Evolutionary conservation across 2,888 invertebrate species (phyloP).

Genomic region (Neelides folsomi): DNA sequence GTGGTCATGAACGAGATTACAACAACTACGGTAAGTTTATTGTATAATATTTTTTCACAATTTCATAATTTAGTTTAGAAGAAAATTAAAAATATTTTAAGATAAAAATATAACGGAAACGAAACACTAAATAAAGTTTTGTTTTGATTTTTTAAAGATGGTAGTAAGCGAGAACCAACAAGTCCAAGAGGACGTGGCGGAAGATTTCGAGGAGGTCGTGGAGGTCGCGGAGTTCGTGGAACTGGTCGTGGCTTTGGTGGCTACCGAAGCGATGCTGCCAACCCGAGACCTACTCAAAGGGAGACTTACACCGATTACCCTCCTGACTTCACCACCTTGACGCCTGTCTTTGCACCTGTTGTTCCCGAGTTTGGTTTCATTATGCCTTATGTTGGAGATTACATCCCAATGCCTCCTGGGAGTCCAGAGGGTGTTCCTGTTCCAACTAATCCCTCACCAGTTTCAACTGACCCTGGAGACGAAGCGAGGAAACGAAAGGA

Average conservation of each 20-base stretch:
- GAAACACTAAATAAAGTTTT: conserved; percentile 3
- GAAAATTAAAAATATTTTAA: too few relatives aligned
- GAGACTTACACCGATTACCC: conserved; percentile 20
- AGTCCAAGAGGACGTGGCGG: conserved; percentile 5
- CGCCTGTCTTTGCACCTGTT: conserved; percentile 13
- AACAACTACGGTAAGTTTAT: too few relatives aligned
- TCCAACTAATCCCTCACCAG: too few relatives aligned
- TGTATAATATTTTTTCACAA: background rate
- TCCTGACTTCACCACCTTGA: conserved; percentile 20
- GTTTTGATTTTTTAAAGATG: conserved; percentile 11
- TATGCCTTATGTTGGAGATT: conserved; percentile 4
- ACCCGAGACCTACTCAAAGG: background rate
- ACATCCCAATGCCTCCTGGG: conserved; percentile 2
- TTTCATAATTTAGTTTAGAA: too few relatives aligned
- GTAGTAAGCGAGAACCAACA: conserved; percentile 12
- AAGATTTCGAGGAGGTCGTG: conserved; percentile 7
- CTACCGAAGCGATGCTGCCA: conserved; percentile 7
- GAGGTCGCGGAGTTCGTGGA: conserved; percentile 1
- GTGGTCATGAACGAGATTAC: background rate
- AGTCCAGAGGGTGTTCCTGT: background rate
- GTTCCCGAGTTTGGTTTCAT: conserved; percentile 3
- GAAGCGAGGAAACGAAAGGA: too few relatives aligned
- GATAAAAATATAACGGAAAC: too few relatives aligned
- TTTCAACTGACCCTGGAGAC: too few relatives aligned
- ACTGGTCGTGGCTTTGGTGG: conserved; percentile 1